A percentile compares a stretch with the other conserved stretches of the same genome.
Conservation (phyloP, 2,888 invertebrate genomes). For the Molorchus minor region DNA sequence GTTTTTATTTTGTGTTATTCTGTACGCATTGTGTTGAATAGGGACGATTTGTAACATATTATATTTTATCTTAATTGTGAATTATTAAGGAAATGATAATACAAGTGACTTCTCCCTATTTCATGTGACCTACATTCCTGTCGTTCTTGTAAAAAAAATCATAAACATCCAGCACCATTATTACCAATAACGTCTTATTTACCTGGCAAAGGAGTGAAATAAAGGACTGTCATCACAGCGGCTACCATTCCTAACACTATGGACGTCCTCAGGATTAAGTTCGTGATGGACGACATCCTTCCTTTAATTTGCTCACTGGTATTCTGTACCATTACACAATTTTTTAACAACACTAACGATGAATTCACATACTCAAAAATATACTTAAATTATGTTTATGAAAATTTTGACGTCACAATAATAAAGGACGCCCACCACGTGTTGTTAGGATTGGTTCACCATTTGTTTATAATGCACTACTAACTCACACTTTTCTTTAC, state of each 20-base stretch:
- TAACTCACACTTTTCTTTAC: too few relatives aligned
- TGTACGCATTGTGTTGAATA: background rate
- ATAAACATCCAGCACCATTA: too few relatives aligned
- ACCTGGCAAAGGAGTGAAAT: conserved; percentile 80
- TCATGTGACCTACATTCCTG: too few relatives aligned
- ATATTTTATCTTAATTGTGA: conserved; percentile 2
- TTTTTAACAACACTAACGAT: background rate
- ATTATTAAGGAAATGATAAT: too few relatives aligned
- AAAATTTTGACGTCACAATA: too few relatives aligned
- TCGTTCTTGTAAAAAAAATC: too few relatives aligned
- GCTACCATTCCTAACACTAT: conserved; percentile 73
- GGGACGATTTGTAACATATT: background rate
- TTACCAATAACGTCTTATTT: too few relatives aligned
- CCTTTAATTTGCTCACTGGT: background rate
- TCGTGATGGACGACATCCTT: conserved; percentile 31
- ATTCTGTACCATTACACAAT: conserved; percentile 14
- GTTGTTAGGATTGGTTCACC: conserved; percentile 1
- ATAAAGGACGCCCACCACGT: too few relatives aligned
- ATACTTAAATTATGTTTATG: too few relatives aligned
- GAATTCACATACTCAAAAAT: background rate
- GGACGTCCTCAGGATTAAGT: conserved; percentile 72
- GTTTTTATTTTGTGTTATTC: too few relatives aligned
- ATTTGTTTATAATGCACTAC: background rate
- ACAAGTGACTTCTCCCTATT: too few relatives aligned
- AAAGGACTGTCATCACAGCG: conserved; percentile 74